These are phyloP conservation scores for Astreopora myriophthalma DNA, from an alignment of 64 coral and sea anemone genomes.

Conservation along the genomic window DNA sequence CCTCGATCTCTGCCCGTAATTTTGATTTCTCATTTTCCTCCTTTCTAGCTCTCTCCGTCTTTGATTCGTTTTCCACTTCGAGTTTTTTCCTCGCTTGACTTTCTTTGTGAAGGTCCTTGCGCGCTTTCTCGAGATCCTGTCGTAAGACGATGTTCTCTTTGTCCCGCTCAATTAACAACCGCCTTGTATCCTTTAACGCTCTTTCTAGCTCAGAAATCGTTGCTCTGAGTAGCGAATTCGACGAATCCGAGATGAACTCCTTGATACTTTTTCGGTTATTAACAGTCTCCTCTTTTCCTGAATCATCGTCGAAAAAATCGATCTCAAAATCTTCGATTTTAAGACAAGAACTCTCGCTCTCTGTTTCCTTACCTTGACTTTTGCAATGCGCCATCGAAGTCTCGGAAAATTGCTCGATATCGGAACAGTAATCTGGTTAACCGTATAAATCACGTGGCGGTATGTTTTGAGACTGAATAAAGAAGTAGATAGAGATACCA, in stretches of 20 bases:
- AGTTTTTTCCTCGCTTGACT: conserved; percentile 80
- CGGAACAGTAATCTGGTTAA: not conserved
- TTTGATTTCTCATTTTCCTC: conserved; percentile 55
- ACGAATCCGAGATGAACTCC: conserved; percentile 59
- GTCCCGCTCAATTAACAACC: conserved; percentile 79
- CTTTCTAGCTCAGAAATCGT: conserved; percentile 93
- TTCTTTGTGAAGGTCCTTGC: conserved; percentile 85
- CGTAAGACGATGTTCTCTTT: conserved; percentile 70
- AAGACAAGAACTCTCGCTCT: not conserved
- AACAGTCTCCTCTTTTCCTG: not conserved
- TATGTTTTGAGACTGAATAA: conserved; percentile 12
- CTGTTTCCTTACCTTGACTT: not conserved
- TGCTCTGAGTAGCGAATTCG: conserved; percentile 81
- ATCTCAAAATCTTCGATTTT: conserved; percentile 69
- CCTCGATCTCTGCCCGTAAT: conserved; percentile 49
- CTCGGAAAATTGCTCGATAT: not conserved
- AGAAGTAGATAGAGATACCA: not conserved
- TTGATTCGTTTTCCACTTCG: conserved; percentile 51
- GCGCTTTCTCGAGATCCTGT: conserved; percentile 81
- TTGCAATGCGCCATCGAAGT: conserved; percentile 11
- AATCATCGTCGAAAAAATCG: conserved; percentile 60
- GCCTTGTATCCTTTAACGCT: conserved; percentile 82
- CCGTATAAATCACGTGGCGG: not conserved
- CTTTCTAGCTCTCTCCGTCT: conserved; percentile 34
- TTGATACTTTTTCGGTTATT: not conserved